phyloP scores from a whole-genome alignment of 2,797 vertebrate genomes.

The Sebastes umbrosus region DNA sequence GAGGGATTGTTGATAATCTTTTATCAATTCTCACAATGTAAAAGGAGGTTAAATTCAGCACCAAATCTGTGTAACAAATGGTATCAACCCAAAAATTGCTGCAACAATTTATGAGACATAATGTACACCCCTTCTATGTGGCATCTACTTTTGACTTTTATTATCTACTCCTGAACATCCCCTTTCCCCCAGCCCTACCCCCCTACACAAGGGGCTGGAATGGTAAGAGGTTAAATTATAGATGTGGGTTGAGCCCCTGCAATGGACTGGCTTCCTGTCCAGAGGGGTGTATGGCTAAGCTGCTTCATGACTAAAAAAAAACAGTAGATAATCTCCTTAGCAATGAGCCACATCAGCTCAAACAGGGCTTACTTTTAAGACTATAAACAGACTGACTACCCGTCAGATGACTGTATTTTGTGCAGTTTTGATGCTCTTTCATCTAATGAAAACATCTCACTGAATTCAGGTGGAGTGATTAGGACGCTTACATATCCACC shows the following conservation, averaged over 20 bases:
- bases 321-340: slow-evolving; percentile 61
- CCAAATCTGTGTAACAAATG: too few relatives aligned
- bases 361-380: slow-evolving; percentile 44
- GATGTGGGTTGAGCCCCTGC: slow-evolving; percentile 37
- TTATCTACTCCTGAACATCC: too few relatives aligned
- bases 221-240: neutral
- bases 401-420: slow-evolving; percentile 27
- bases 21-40: too few relatives aligned
- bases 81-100: accelerated
- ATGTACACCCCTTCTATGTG: too few relatives aligned
- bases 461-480: slow-evolving; percentile 8
- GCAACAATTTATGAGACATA: too few relatives aligned
- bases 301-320: slow-evolving; percentile 47
- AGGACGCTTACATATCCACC: neutral
- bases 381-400: slow-evolving; percentile 20
- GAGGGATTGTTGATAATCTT: too few relatives aligned
- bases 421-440: slow-evolving; percentile 3
- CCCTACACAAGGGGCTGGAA: too few relatives aligned
- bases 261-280: slow-evolving; percentile 47
- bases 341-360: slow-evolving; percentile 39
- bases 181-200: too few relatives aligned
- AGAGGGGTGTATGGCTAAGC: slow-evolving; percentile 51
- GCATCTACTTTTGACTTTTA: too few relatives aligned
- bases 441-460: slow-evolving; percentile 23
- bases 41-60: too few relatives aligned